phyloP scores from a whole-genome alignment of 2,888 invertebrate genomes.

The Diaprepes abbreviatus region DNA sequence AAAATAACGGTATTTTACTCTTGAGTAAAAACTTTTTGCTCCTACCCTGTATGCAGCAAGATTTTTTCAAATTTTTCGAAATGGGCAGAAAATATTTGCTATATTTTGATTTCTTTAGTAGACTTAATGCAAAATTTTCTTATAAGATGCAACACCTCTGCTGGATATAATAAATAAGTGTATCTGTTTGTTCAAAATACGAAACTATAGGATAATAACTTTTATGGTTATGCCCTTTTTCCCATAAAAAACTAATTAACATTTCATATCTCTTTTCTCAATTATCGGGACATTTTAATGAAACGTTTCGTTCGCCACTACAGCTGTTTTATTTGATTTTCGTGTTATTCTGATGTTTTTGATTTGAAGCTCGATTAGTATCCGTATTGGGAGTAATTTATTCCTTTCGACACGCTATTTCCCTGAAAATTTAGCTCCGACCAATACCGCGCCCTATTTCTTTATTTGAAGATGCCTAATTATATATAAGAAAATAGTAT shows the following conservation, averaged over 20 bases:
- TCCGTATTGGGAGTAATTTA: conserved; percentile 43
- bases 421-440: conserved; percentile 16
- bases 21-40: no score
- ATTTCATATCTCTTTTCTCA: conserved; percentile 22
- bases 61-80: no score
- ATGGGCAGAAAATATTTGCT: no score
- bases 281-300: conserved; percentile 34
- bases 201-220: neutral
- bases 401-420: conserved; percentile 41
- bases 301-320: conserved; percentile 48
- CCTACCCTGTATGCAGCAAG: no score
- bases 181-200: no score
- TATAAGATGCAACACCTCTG: no score
- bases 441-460: conserved; percentile 26
- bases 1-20: no score
- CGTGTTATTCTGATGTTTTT: conserved; percentile 46
- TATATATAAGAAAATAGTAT: no score
- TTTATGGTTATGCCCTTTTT: neutral
- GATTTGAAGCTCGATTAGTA: conserved; percentile 44
- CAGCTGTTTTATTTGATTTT: conserved; percentile 52
- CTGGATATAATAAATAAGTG: no score
- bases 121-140: no score
- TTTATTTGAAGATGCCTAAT: neutral
- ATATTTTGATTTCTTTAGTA: no score
- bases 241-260: conserved; percentile 25